Percentiles rank a stretch among this genome's conserved stretches.
phyloP scores from a whole-genome alignment of 2,113 vertebrate genomes.

The Platanista minor region DNA sequence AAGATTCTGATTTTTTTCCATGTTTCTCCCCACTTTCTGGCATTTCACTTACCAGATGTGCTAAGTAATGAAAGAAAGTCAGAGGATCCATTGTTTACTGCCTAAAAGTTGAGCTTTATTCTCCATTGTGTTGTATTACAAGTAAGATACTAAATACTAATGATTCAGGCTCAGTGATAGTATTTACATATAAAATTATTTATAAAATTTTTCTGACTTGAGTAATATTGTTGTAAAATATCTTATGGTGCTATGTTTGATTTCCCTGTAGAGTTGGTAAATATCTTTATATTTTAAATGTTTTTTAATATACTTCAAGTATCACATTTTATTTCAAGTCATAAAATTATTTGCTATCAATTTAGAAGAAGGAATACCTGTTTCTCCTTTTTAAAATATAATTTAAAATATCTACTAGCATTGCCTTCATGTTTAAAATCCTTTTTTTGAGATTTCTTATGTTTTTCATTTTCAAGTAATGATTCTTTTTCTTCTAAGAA shows the following conservation, averaged over 20 bases:
- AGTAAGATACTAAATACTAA: background rate
- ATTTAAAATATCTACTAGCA: background rate
- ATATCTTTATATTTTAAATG: background rate
- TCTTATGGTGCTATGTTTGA: background rate
- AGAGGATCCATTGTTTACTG: background rate
- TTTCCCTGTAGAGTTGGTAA: background rate
- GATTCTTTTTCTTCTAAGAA: background rate
- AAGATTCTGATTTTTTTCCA: background rate
- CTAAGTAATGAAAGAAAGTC: background rate
- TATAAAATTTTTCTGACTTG: background rate
- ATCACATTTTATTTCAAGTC: background rate
- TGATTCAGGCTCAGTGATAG: background rate
- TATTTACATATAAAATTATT: background rate
- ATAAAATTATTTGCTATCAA: background rate
- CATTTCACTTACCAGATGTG: background rate
- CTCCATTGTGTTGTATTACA: background rate
- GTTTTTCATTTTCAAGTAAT: constrained; percentile 36
- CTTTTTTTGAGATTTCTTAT: background rate
- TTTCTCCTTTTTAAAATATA: background rate
- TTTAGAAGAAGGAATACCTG: background rate
- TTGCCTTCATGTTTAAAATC: background rate
- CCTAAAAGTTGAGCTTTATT: background rate
- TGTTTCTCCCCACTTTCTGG: background rate
- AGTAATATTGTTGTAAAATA: background rate
- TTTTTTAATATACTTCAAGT: background rate